Evolutionary conservation across 2,888 invertebrate species (phyloP).

Genomic region (Philonicus albiceps): DNA sequence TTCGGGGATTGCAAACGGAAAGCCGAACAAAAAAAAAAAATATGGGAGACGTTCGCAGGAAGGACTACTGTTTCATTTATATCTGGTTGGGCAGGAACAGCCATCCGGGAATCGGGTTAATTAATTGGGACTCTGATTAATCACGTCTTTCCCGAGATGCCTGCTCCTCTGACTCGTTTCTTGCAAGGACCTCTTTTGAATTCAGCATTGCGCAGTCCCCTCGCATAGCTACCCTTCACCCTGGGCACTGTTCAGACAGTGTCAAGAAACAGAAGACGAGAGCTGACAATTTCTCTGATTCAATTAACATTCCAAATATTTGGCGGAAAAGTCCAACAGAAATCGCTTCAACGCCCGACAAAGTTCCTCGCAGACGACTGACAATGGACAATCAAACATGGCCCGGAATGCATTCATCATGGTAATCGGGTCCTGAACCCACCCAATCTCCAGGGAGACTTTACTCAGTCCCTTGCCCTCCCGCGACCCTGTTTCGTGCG

Average conservation of each 20-base stretch:
- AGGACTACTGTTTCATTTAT: not conserved
- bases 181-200: not conserved
- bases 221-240: not conserved
- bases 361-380: not conserved
- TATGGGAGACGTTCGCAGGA: not conserved
- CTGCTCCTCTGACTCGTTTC: not conserved
- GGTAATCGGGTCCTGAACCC: not conserved
- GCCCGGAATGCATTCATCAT: not conserved
- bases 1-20: not conserved
- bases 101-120: conserved; percentile 26
- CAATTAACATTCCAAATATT: conserved; percentile 26
- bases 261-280: not conserved
- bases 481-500: not conserved
- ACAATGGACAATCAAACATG: not conserved
- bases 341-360: not conserved
- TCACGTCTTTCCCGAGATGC: conserved; percentile 1
- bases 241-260: not conserved
- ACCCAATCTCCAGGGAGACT: not conserved
- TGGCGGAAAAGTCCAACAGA: not conserved
- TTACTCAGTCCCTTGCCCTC: not conserved
- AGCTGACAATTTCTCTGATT: not conserved
- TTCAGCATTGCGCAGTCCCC: not conserved
- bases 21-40: not conserved
- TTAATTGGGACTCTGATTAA: conserved; percentile 26
- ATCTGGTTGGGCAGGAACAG: not conserved